phyloP scores from a whole-genome alignment of 1,140 invertebrate species.

The Zaprionus capensis region DNA sequence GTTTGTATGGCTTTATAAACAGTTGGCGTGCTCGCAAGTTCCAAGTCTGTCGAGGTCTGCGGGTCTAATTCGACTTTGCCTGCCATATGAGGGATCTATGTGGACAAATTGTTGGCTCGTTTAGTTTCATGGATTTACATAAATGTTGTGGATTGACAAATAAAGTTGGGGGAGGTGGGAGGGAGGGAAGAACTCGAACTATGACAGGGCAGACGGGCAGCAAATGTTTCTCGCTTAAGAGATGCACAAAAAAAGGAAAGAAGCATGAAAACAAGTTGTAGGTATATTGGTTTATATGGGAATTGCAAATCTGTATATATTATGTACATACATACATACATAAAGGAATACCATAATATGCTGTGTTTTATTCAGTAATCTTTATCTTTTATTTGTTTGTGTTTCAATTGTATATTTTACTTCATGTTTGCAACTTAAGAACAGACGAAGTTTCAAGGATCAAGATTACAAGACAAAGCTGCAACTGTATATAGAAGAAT shows the following conservation, averaged over 20 bases:
- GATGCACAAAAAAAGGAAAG: neutral
- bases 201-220: neutral
- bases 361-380: neutral
- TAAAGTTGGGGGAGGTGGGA: neutral
- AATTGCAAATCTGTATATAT: neutral
- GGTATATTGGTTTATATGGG: neutral
- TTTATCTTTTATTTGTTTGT: neutral
- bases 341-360: too few species aligned
- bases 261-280: neutral
- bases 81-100: constrained; percentile 34
- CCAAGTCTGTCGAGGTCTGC: constrained; percentile 27
- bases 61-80: constrained; percentile 31
- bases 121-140: constrained; percentile 39
- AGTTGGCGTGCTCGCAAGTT: constrained; percentile 29
- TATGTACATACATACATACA: too few species aligned
- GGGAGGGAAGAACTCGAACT: neutral
- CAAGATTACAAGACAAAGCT: too few species aligned
- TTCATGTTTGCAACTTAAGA: too few species aligned
- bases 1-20: constrained; percentile 53
- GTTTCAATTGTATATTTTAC: neutral
- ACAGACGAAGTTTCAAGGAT: too few species aligned
- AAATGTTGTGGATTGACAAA: neutral
- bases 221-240: neutral
- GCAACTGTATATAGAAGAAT: too few species aligned
- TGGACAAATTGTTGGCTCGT: constrained; percentile 41